Base-by-base conservation (phyloP, 2,888 invertebrate species). In the Chrysopilus asiliformis region DNA sequence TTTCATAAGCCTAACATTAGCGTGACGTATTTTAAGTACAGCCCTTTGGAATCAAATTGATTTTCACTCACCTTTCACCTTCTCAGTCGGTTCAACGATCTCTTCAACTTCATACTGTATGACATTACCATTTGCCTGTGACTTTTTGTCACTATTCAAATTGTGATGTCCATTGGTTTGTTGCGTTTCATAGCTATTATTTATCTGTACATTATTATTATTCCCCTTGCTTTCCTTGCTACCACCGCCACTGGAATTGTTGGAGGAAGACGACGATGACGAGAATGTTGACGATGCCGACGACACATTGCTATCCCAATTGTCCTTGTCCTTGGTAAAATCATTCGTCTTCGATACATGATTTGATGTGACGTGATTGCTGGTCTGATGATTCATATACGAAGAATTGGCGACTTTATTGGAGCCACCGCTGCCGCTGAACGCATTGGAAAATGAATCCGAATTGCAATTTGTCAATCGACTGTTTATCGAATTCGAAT, bases 71-170 rank as follows among this genome's bases (percentile, higher is more conserved):
- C 60, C 57, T 51, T 60, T 60, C 27, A 46, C 48, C 46, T 31
- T 33, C 26, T 38, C 37, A 26, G 28, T 18, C 36, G 56, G 49
- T 43, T 62, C 61, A 33, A 50, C 49, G 28, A 50, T 44, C 32
- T 60, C 62, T 25, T 61, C 61, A 22, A 47, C 41, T 34, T 62
- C 60, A 37, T 51, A 49, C 39, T 60, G 56, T 34, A 51, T 45
- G 4, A 53, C 49, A 47, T 52, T 59, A 31, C 58, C 60, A 51
- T 61, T 61, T 15, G 34, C 38, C 18, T 42, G 42, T 16, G 49
- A 47, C 42, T 53, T 45, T 40, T 39, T 35, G 12, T 34, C 30
- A 10, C 15, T 20, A 12, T 6, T 26, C 18, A 25, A 12, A 8
- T 17, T 34, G n/a, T 26, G 20, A n/a, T 26, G 4, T 17, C 20